Base-by-base conservation (phyloP, 2,797 vertebrate genomes). In the Sebastes iracundus region DNA sequence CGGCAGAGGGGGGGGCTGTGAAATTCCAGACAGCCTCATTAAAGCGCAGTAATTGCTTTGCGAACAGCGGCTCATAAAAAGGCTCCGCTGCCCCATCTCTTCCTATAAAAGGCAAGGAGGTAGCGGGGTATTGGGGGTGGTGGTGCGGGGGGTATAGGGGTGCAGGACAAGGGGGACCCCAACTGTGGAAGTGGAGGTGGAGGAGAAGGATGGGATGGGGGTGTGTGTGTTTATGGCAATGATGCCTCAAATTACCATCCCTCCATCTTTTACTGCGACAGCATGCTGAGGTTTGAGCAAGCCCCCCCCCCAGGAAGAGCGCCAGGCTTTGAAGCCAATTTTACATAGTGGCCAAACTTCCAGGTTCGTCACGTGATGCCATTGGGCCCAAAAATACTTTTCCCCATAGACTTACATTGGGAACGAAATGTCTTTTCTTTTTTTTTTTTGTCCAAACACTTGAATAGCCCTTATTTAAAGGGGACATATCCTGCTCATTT, bases 21-120 rank as follows among this genome's bases (percentile, higher is more conserved):
- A 91, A 91, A 86, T 86, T 91, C 89, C 90, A 89, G 89, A 91
- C 84, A 80, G 83, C 80, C 85, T 92, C 92, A 93, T 93, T 94
- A 93, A 92, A 90, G 86, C 30, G 14, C 89, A 83, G 86, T 93
- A 91, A 93, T 90, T 91, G 88, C 90, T 85, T 81, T 86, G 83
- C 60, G 77, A 92, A 84, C 79, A 88, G 80, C 72, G 70, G 75
- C 88, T 86, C 80, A 86, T 91, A 92, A 92, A 93, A 81, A 87
- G 20, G 18, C 81, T 81, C 58, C 27, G 61, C 72, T 82, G 74
- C 88, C 72, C 75, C 87, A 83, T 78, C 81, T 74, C 67, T 71
- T 82, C 83, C 84, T 90, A 84, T 94, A 94, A 95, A 85, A 88
- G 61, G 86, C 88, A 89, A 69, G 74, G 73, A 81, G 79, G 86